Evolutionary conservation across 2,797 vertebrate genomes (phyloP), one percentile per base, ranked within the genome.

Genomic region (Macroramphosus scolopax): DNA sequence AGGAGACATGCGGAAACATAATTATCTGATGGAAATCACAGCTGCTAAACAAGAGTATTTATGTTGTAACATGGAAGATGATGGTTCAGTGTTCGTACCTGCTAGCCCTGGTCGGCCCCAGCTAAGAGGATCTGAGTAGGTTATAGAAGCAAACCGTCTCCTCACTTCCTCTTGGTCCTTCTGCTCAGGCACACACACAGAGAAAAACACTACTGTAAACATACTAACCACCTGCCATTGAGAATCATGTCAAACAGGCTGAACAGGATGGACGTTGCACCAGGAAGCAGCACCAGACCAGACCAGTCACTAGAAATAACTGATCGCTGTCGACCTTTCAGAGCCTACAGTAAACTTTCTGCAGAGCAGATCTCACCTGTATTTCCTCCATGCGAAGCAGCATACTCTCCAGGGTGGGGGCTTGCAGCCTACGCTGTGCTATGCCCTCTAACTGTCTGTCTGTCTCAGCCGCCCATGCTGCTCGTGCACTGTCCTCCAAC

Each of bases 361-460:
- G 13, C 25, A 4, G 14, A 14, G 32, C 39, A 9, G 10, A 40
- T 29, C 87, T 84, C 80, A 98, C 97, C 90, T 98, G 96, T 51
- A 99, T 98, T 78, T 98, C 94, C 72, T 98, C 93, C 92, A 98
- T 93, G 70, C 94, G 92, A 63, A 89, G 88, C 75, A 97, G 87
- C 94, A 98, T 96, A 43, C 64, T 88, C 73, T 97, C 91, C 63
- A 98, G 76, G 12, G 82, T 81, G 12, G 83, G 74, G 29, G 68
- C 50, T 50, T 84, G 85, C 63, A 88, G 59, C 26, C 72, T 1
- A 36, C 60, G 2, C 50, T 72, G 58, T 26, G 68, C 61, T 32
- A 66, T 17, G 0, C 5, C 61, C 52, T 87, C 87, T 17, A 63
- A 45, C 45, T 60, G 74, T 58, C 73, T 50, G 43, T 63, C 61